phyloP scores from a whole-genome alignment of 2,113 vertebrate genomes.

The Boleophthalmus pectinirostris region DNA sequence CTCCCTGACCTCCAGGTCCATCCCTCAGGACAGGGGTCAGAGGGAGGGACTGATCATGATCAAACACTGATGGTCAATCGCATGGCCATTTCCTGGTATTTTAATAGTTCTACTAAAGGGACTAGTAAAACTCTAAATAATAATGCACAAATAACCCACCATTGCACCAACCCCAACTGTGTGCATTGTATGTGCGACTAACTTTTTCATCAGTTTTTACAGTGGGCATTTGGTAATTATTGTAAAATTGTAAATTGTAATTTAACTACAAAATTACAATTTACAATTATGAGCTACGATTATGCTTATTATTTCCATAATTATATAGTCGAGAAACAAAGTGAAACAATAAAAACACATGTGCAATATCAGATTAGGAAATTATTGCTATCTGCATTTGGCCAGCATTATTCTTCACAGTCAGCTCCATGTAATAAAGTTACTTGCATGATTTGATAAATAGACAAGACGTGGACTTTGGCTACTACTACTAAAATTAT shows the following conservation, averaged over 20 bases:
- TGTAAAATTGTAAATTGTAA: neutral
- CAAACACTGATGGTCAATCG: constrained; percentile 79
- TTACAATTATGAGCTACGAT: neutral
- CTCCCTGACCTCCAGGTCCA: constrained; percentile 78
- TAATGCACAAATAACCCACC: neutral
- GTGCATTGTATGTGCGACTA: neutral
- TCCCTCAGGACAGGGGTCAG: constrained; percentile 67
- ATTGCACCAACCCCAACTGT: neutral
- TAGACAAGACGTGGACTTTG: neutral
- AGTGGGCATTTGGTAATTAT: neutral
- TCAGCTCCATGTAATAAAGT: neutral
- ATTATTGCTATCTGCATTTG: neutral
- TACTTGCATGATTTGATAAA: neutral
- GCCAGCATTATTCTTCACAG: neutral
- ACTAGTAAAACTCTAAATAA: neutral
- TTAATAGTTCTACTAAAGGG: neutral
- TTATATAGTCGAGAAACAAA: neutral
- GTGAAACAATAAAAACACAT: neutral
- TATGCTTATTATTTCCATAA: neutral
- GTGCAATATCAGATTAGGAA: neutral
- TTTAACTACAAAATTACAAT: neutral
- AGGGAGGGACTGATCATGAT: constrained; percentile 62
- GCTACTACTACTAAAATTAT: constrained; percentile 5
- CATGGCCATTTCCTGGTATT: constrained; percentile 32
- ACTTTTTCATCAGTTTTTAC: neutral